Base-by-base conservation (phyloP, 2,888 invertebrate genomes). In the Reticulitermes lucifugus region DNA sequence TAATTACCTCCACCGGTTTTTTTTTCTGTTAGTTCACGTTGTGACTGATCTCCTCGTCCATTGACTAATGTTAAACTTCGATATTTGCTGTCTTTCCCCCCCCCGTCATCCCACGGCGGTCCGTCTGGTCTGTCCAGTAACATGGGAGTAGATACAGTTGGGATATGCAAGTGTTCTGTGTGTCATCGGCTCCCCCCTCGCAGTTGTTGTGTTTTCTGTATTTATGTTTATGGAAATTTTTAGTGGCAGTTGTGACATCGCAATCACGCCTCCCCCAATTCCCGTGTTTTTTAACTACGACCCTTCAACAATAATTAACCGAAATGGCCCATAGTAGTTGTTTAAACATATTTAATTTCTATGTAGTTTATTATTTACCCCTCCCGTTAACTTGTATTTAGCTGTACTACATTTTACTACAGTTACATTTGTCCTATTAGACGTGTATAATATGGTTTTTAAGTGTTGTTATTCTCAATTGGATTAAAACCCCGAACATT, bases 201-300 rank as follows among this genome's bases (percentile, higher is more conserved):
- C 65, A 35, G 65, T 43, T 81, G 81, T 65, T 81, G 79, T 79
- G 29, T 79, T 60, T 80, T 35, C 80, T 70, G 70, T 70, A 70
- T 81, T 81, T 70, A 81, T 81, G 81, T 81, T 65, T 70, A 81
- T 81, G 81, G 81, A 81, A 81, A 81, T 70, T 81, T 81, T 81
- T 81, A 81, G 81, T 81, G 81, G 6, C 25, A 22, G 29, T 70
- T 59, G 65, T 81, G 81, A 81, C 81, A 81, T n/a, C 21, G 46
- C 81, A 81, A 81, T 81, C 70, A 81, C 81, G 81, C 81, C 41
- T n/a, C 65, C 65, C 10, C n/a, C 59, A 2, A 21, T 14, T 7
- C 14, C 14, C n/a, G 12, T 43, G 46, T 59, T 70, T 25, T 70
- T 70, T 81, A 81, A 43, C 21, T 70, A 81, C 65, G 46, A 43